Evolutionary conservation across 2,113 vertebrate genomes (phyloP), one percentile per base, ranked within the genome.

Genomic region (Chionodraco myersi): DNA sequence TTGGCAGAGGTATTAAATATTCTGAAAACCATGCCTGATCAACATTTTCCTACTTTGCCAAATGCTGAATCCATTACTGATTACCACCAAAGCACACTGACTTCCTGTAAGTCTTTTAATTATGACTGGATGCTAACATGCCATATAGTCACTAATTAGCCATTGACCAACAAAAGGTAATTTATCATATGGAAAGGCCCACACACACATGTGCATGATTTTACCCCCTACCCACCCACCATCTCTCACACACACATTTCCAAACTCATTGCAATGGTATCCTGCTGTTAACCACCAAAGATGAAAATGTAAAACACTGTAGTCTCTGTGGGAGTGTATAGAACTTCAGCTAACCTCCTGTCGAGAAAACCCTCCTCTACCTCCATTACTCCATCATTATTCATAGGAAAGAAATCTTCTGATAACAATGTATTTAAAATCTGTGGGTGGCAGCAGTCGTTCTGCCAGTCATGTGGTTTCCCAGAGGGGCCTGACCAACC

Each of bases 141-240:
- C 51, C 49, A 74, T 14, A 15, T 23, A 65, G 77, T 80, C 72
- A 77, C 72, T 80, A 82, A 84, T 84, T 80, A 83, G 49, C 53
- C 69, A 57, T 21, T 47, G 3, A 54, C 79, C 52, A 21, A 53
- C 64, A 72, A 67, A 60, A 59, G 66, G 47, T 65, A 76, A 59
- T 80, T 67, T 2, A 74, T 59, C 66, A 74, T 41, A 84, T 63
- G 82, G 60, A 54, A 30, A 72, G 57, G 44, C 51, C 53, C 62
- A 30, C 48, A 56, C 61, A 12, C 36, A 68, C n/a, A 26, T 14
- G 36, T 56, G 5, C 21, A 51, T 64, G 44, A 47, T 72, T 75
- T 68, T 48, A 81, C 71, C 63, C 53, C 12, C 57, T 34, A 66
- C 44, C 10, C 72, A 18, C 34, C n/a, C 47, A 47, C n/a, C 10